Base-by-base conservation (phyloP, 1,140 invertebrate species). In the Tribolium castaneum region DNA sequence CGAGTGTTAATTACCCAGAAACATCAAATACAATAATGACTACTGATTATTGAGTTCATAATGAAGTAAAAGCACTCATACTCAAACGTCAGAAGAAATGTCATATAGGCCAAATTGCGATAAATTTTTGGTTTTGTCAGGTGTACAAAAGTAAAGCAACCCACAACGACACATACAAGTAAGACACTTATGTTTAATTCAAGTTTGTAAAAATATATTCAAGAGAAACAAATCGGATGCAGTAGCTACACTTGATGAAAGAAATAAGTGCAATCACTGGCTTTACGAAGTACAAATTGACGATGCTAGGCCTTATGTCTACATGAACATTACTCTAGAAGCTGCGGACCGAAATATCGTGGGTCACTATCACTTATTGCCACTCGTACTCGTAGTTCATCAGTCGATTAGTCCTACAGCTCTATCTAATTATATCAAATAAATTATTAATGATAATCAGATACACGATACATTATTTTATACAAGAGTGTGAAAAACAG, bases 401-500 rank as follows among this genome's bases (percentile, higher is more conserved):
- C 75, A 76, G 75, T 76, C 75, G 66, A 70, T 56, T 70, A 76
- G 75, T 70, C 66, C 75, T 76, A 50, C 75, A 51, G 66, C 75
- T 76, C 62, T 70, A 52, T 52, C 75, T 76, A 76, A 39, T 13
- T 76, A 52, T 76, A 70, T 76, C 50, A 76, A 75, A 76, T 76
- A 76, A 76, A 76, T 76, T 70, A 76, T 76, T 45, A 76, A 39
- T 76, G 34, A 72, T 51, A 52, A 12, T 76, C 59, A 76, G 51
- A 76, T 70, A 45, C 49, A 76, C 50, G 56, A 56, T 62, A 56
- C 54, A 59, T 54, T 54, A 76, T 51, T 76, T 59, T 76, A 50
- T 76, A 76, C 75, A 76, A 70, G 59, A 76, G 66, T 76, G 75
- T 76, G 62, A 49, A 76, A 76, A 76, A 76, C 75, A 76, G 75